Percentiles rank a stretch among this genome's conserved stretches.
Conservation (phyloP, 2,888 invertebrate genomes). For the Ceraclea dissimilis region DNA sequence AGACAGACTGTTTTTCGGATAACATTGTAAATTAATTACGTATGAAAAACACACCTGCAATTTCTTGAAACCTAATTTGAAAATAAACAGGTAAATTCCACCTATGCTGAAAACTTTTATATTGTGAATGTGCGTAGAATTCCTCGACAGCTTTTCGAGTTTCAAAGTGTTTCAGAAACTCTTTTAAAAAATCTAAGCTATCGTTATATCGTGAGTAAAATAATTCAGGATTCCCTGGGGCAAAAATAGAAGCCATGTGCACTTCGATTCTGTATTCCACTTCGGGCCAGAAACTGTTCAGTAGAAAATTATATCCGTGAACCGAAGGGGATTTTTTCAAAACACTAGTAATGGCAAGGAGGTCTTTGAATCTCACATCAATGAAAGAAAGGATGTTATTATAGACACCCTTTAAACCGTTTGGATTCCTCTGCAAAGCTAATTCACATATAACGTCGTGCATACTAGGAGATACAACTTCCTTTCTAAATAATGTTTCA, state of each 20-base stretch:
- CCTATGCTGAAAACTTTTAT: slow-evolving; percentile 70
- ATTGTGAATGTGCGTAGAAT: slow-evolving; percentile 61
- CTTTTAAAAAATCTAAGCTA: slow-evolving; percentile 66
- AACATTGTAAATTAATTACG: no score
- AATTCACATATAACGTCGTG: slow-evolving; percentile 64
- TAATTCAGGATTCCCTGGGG: slow-evolving; percentile 84
- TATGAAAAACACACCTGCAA: slow-evolving; percentile 52
- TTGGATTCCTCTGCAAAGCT: slow-evolving; percentile 51
- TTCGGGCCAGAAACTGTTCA: slow-evolving; percentile 84
- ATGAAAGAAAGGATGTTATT: slow-evolving; percentile 63
- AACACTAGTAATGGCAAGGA: slow-evolving; percentile 46
- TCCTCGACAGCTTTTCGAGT: slow-evolving; percentile 49
- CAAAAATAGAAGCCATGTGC: slow-evolving; percentile 78
- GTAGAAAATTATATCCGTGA: slow-evolving; percentile 66
- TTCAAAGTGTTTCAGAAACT: slow-evolving; percentile 60
- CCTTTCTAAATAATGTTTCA: slow-evolving; percentile 61
- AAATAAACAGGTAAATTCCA: slow-evolving; percentile 97
- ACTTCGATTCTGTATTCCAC: slow-evolving; percentile 73
- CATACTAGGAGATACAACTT: slow-evolving; percentile 61
- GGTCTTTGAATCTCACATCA: slow-evolving; percentile 56
- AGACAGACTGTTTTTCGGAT: no score
- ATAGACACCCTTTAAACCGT: slow-evolving; percentile 66
- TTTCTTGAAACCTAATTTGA: slow-evolving; percentile 91
- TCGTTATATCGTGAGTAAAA: slow-evolving; percentile 78
- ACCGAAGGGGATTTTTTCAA: slow-evolving; percentile 40